Evolutionary conservation across 2,113 vertebrate species (phyloP).

Genomic region (Dromaius novaehollandiae): DNA sequence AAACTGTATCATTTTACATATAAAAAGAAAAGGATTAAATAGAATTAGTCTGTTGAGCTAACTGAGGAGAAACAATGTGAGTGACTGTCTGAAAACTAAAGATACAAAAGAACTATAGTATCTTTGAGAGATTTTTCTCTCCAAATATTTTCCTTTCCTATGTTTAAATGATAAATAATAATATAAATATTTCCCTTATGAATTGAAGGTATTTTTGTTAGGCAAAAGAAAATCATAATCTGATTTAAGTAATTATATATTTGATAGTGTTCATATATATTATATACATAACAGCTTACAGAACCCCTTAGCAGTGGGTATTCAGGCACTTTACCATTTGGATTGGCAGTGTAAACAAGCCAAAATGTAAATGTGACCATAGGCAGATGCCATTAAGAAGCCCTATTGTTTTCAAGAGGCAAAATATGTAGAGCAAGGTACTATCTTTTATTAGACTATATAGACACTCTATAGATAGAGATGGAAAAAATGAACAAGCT

Average conservation of each 20-base stretch:
- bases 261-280: neutral
- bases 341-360: neutral
- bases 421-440: neutral
- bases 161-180: constrained; percentile 39
- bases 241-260: neutral
- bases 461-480: neutral
- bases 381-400: neutral
- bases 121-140: constrained; percentile 41
- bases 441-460: neutral
- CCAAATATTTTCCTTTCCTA: constrained; percentile 18
- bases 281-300: neutral
- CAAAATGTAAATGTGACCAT: neutral
- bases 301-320: neutral
- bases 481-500: constrained; percentile 37
- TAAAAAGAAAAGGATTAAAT: constrained; percentile 74
- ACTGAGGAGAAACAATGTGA: constrained; percentile 59
- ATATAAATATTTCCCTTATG: constrained; percentile 25
- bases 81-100: constrained; percentile 39
- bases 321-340: fast-evolving
- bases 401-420: neutral
- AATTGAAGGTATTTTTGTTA: neutral
- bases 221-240: neutral
- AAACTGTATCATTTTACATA: constrained; percentile 75
- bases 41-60: constrained; percentile 64
- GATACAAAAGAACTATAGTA: constrained; percentile 47